Evolutionary conservation across 37 sponge, comb jelly and placozoan genomes (phyloP).

Genomic region (Mnemiopsis leidyi): DNA sequence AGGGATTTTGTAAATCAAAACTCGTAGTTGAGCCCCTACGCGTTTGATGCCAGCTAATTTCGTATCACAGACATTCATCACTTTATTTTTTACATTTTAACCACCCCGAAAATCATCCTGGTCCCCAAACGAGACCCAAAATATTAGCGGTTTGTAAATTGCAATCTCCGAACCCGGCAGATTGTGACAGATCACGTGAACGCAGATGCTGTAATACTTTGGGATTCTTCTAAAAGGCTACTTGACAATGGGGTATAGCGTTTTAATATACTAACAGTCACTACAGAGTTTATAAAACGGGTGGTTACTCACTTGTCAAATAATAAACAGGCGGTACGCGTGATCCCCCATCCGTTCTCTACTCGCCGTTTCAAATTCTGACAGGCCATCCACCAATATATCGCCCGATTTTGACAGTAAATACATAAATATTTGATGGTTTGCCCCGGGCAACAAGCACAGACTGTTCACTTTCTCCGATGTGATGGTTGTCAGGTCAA

Average conservation of each 20-base stretch:
- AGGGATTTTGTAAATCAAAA: no score
- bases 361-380: not conserved
- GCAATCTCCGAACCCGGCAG: not conserved
- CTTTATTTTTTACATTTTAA: no score
- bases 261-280: not conserved
- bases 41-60: no score
- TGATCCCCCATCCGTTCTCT: not conserved
- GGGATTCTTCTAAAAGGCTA: not conserved
- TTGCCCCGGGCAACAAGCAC: not conserved
- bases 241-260: not conserved
- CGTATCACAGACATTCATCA: no score
- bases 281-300: not conserved
- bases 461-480: no score
- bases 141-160: not conserved
- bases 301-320: not conserved
- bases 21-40: no score
- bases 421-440: not conserved
- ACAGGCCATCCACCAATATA: not conserved
- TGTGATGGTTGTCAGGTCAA: no score
- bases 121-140: not conserved
- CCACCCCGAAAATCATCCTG: no score
- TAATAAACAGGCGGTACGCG: not conserved
- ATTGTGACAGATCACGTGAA: not conserved
- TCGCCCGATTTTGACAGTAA: not conserved
- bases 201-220: not conserved